Evolutionary conservation across 1,140 invertebrate genomes (phyloP).

Genomic region (Bombus soroeensis): DNA sequence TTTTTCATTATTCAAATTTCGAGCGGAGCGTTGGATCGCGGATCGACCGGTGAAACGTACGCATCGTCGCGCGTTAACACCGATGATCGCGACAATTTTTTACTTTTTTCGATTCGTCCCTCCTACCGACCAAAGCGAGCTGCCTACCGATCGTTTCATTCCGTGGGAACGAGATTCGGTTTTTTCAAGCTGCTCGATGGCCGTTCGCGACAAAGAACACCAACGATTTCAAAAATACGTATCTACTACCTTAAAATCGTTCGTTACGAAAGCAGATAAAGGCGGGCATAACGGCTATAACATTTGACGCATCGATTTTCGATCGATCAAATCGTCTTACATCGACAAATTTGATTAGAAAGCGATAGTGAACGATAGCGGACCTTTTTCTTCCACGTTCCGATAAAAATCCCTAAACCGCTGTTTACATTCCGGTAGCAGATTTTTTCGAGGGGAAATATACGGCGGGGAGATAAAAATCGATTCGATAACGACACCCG

Average conservation of each 20-base stretch:
- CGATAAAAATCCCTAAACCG: neutral
- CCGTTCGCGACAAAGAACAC: neutral
- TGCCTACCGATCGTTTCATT: neutral
- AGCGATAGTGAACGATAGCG: neutral
- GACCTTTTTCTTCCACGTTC: neutral
- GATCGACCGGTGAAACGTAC: conserved; percentile 8
- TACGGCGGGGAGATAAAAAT: neutral
- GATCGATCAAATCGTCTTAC: too few relatives aligned
- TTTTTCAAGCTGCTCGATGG: neutral
- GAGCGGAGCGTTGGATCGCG: neutral
- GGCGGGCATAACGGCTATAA: too few relatives aligned
- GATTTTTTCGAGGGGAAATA: neutral
- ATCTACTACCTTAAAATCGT: too few relatives aligned
- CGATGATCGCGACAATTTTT: conserved; percentile 19
- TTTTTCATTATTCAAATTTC: conserved; percentile 51
- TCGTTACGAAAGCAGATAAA: too few relatives aligned
- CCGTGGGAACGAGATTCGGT: neutral
- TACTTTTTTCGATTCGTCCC: neutral
- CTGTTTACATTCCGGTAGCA: neutral
- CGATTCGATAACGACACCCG: conserved; percentile 10
- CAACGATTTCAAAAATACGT: neutral
- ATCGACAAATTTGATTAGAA: neutral
- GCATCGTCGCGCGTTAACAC: too few relatives aligned
- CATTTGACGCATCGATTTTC: too few relatives aligned
- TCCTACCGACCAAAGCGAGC: too few relatives aligned